Base-by-base conservation (phyloP, 2,888 invertebrate species). In the Eupeodes latifasciatus region DNA sequence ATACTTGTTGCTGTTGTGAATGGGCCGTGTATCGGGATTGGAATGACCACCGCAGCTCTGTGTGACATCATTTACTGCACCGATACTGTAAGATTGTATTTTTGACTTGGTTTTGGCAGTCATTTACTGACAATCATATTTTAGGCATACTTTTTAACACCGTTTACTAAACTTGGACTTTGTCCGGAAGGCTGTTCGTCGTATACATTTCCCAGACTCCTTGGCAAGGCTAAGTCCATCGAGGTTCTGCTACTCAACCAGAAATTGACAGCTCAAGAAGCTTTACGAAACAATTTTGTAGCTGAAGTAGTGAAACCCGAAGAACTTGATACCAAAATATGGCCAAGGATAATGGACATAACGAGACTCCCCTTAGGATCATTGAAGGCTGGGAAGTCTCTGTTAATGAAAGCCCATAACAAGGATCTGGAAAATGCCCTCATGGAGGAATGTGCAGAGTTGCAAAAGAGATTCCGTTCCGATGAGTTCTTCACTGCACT, bases 11-110 rank as follows among this genome's bases (percentile, higher is more conserved):
- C 96, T 14, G 94, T 98, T 81, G 96, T 99, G 0, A 99, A 99
- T 94, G 99, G 99, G 2, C 98, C 98, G 59, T 98, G 98, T 14
- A 96, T 99, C 90, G 99, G 99, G 40, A 96, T 99, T 90, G 93
- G 93, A 9, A 88, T 91, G 11, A 99, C 99, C 0, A 96, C 96
- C 11, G 94, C 98, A 72, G 96, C 96, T 0, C 94, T 99, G 1
- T 98, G 96, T 94, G 99, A 99, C 94, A 94, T 97, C 81, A 96
- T 98, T 9, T 98, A 97, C 94, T 97, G 98, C 76, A 95, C 96
- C n/a, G 97, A 98, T 90, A 96, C 94, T 93, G 98, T 97, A 93
- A 90, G 90, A 66, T 47, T 36, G 27, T 4, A 9, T 10, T n/a
- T 53, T 53, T 55, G 0, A 0, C 19, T 19, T 0, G 0, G 2